A percentile compares a stretch with the other conserved stretches of the same genome.
phyloP scores from a whole-genome alignment of 2,888 invertebrate species.

The Cryptophagus acutangulus region DNA sequence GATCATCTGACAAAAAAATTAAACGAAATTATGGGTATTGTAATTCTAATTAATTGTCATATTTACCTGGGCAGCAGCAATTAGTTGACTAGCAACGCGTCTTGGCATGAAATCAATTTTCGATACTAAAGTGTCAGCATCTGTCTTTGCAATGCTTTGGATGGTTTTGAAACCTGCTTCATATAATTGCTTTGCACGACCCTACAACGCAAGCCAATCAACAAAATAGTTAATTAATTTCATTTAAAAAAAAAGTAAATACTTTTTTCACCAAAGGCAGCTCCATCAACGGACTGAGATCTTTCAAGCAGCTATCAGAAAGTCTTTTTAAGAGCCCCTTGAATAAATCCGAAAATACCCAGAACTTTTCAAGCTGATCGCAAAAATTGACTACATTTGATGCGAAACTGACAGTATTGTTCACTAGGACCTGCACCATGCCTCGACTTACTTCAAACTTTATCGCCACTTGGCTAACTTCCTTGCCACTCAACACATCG shows the following conservation, averaged over 20 bases:
- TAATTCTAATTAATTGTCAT: too few relatives aligned
- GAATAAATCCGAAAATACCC: slow-evolving; percentile 76
- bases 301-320: slow-evolving; percentile 74
- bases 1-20: too few relatives aligned
- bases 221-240: too few relatives aligned
- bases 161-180: slow-evolving; percentile 77
- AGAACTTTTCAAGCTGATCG: slow-evolving; percentile 72
- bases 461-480: slow-evolving; percentile 63
- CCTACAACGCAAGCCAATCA: slow-evolving; percentile 52
- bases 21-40: too few relatives aligned
- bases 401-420: slow-evolving; percentile 66
- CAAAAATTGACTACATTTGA: slow-evolving; percentile 75
- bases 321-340: slow-evolving; percentile 68
- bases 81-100: slow-evolving; percentile 73
- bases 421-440: slow-evolving; percentile 70
- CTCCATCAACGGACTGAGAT: slow-evolving; percentile 78
- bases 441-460: slow-evolving; percentile 71
- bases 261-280: slow-evolving; percentile 84
- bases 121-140: slow-evolving; percentile 57
- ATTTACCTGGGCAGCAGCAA: slow-evolving; percentile 88
- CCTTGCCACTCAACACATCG: slow-evolving; percentile 67
- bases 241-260: too few relatives aligned
- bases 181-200: slow-evolving; percentile 77
- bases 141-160: slow-evolving; percentile 69
- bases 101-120: slow-evolving; percentile 66